Percentiles rank a stretch among this genome's conserved stretches.
phyloP scores from a whole-genome alignment of 2,797 vertebrate species.

The Apodemus agrarius region DNA sequence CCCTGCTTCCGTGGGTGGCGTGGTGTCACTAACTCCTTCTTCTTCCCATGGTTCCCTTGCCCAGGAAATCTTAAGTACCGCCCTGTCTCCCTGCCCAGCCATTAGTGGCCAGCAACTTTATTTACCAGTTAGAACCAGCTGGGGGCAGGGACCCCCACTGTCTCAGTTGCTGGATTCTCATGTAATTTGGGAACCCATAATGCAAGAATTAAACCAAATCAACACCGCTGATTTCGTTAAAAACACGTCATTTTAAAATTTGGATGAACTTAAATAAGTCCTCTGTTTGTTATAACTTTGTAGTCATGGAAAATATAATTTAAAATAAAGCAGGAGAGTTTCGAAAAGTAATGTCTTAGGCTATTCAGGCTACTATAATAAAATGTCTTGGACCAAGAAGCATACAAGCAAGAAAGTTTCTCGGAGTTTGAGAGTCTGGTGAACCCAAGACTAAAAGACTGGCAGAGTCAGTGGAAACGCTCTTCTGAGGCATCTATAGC shows the following conservation, averaged over 20 bases:
- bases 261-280: conserved; percentile 16
- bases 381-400: neutral
- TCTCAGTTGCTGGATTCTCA: neutral
- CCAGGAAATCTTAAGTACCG: neutral
- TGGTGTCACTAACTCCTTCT: neutral
- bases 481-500: neutral
- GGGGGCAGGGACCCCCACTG: neutral
- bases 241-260: conserved; percentile 4
- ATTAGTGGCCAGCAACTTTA: neutral
- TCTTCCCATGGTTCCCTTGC: neutral
- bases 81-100: neutral
- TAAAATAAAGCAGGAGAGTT: neutral
- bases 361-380: neutral
- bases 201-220: neutral
- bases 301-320: neutral
- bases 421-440: neutral
- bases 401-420: neutral
- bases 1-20: neutral
- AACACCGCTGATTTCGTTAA: neutral
- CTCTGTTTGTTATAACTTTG: neutral
- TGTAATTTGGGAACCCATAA: neutral
- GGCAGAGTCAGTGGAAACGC: rapidly evolving
- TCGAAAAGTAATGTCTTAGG: neutral
- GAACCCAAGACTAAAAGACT: neutral
- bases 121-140: neutral